These are phyloP conservation scores for Cyprinus carpio DNA, from an alignment of 2,113 vertebrate species.

Conservation along the genomic window DNA sequence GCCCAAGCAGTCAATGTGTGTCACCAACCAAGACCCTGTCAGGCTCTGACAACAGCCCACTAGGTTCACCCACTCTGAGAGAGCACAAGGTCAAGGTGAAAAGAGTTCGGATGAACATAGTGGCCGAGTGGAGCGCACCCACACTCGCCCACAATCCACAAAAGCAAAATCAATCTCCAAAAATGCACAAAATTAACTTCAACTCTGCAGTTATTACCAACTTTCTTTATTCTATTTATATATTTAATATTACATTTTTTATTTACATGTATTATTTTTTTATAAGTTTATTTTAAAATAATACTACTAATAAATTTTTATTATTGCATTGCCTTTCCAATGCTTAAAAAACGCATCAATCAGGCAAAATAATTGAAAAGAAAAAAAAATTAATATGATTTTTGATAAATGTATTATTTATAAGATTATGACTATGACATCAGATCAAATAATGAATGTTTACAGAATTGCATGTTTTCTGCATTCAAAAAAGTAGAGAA, in stretches of 20 bases:
- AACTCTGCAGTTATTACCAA: background rate
- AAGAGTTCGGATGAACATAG: slow-evolving; percentile 79
- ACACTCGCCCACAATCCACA: slow-evolving; percentile 83
- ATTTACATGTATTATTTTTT: too few species aligned
- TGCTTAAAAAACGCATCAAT: background rate
- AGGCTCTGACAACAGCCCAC: slow-evolving; percentile 83
- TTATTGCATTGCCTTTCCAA: background rate
- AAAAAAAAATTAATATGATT: too few species aligned
- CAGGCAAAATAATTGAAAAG: background rate
- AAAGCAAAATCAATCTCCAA: slow-evolving; percentile 73
- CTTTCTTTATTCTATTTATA: too few species aligned
- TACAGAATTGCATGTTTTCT: background rate
- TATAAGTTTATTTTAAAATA: too few species aligned
- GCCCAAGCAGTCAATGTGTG: slow-evolving; percentile 93
- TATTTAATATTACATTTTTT: too few species aligned
- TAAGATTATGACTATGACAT: background rate
- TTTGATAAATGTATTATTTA: background rate
- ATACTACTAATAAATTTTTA: background rate
- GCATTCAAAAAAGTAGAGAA: background rate
- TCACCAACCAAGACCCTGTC: slow-evolving; percentile 93
- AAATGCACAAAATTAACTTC: slow-evolving; percentile 80
- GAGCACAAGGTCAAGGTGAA: slow-evolving; percentile 90
- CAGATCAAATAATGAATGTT: background rate
- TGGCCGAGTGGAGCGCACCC: slow-evolving; percentile 76
- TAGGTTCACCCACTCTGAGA: slow-evolving; percentile 79